Percentiles rank a stretch among this genome's conserved stretches.
These are phyloP conservation scores for Noctua janthina DNA, from an alignment of 2,888 invertebrate genomes.

Conservation along the genomic window DNA sequence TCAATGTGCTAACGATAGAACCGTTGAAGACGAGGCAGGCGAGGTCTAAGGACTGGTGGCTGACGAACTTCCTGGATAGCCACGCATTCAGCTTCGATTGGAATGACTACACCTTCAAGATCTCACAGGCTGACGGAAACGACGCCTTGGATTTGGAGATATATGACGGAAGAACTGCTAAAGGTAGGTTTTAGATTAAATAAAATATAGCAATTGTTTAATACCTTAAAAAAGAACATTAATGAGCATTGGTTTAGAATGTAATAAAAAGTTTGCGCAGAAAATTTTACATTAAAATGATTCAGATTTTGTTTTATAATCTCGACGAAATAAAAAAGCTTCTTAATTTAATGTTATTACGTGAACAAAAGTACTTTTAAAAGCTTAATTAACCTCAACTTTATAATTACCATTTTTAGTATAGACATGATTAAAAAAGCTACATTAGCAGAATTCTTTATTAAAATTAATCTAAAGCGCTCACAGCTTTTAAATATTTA, in stretches of 20 bases:
- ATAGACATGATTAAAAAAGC: constrained; percentile 21
- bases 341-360: constrained; percentile 36
- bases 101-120: constrained; percentile 88
- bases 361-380: constrained; percentile 30
- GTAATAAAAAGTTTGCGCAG: neutral
- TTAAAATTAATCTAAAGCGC: constrained; percentile 17
- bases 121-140: constrained; percentile 86
- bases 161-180: constrained; percentile 85
- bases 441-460: constrained; percentile 33
- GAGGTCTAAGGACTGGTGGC: constrained; percentile 80
- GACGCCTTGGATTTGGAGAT: constrained; percentile 88
- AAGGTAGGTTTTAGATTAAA: constrained; percentile 76
- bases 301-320: constrained; percentile 14
- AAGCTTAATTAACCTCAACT: constrained; percentile 38
- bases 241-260: neutral
- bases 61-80: constrained; percentile 86
- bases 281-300: constrained; percentile 7
- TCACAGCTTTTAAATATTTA: constrained; percentile 20
- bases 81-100: constrained; percentile 90
- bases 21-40: constrained; percentile 84
- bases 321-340: constrained; percentile 38
- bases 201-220: neutral
- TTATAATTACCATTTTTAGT: constrained; percentile 43
- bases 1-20: constrained; percentile 90
- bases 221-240: neutral